Evolutionary conservation across 2,888 invertebrate species (phyloP).

Genomic region (Heterodera filipjevi): DNA sequence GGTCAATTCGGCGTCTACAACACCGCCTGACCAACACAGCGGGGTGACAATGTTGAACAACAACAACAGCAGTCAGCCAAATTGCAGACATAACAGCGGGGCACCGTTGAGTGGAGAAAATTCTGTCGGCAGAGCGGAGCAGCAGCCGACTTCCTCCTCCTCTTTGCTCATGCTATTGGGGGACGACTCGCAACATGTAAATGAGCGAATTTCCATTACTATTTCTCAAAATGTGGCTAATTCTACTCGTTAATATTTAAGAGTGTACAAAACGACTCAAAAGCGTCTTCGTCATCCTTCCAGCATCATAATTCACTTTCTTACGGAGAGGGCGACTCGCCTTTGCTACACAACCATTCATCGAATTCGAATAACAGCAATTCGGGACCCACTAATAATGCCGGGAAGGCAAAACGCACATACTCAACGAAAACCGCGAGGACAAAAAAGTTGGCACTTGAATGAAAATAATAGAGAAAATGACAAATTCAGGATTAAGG

Average conservation of each 20-base stretch:
- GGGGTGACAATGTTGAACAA: neutral
- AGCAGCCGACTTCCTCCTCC: neutral
- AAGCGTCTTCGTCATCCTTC: slow-evolving; percentile 6
- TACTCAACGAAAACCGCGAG: neutral
- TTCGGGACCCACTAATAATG: neutral
- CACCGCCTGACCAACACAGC: neutral
- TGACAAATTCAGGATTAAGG: too few relatives aligned
- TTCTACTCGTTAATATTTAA: too few relatives aligned
- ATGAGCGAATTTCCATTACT: too few relatives aligned
- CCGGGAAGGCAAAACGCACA: neutral
- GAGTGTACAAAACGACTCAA: slow-evolving; percentile 17
- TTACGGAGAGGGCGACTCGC: neutral
- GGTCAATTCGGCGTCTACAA: slow-evolving; percentile 9
- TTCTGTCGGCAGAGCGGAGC: neutral
- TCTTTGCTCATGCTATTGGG: neutral
- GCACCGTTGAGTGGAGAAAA: neutral
- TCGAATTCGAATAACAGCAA: neutral
- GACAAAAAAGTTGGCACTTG: neutral
- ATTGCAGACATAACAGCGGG: neutral
- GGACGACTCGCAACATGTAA: neutral
- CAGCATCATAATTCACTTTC: neutral
- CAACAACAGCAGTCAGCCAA: slow-evolving; percentile 1
- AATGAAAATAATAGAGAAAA: too few relatives aligned
- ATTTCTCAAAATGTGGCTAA: neutral
- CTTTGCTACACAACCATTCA: neutral